Conservation (phyloP, 2,888 invertebrate species). For the Dolichomitus sp. region DNA sequence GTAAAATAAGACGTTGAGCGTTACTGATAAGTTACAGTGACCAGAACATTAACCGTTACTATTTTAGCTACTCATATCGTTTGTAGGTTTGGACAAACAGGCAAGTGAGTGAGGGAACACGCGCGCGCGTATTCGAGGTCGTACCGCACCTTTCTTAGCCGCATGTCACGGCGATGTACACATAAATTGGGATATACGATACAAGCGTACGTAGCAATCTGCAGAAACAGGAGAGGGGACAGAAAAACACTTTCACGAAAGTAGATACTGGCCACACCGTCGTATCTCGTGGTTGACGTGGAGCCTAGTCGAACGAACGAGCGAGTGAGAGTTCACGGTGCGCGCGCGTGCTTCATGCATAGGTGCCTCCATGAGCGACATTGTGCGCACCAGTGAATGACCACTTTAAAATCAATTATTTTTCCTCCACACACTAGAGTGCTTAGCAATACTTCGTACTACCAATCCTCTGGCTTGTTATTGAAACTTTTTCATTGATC, state of each 20-base stretch:
- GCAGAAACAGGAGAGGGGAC: conserved; percentile 1
- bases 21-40: background rate
- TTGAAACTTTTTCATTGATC: background rate
- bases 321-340: conserved; percentile 56
- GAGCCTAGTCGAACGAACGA: conserved; percentile 38
- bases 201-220: conserved; percentile 22
- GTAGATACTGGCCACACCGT: conserved; percentile 38
- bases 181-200: conserved; percentile 41
- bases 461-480: background rate
- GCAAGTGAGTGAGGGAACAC: background rate
- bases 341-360: conserved; percentile 15
- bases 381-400: conserved; percentile 10
- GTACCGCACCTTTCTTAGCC: conserved; percentile 47
- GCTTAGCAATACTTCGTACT: background rate
- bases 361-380: conserved; percentile 18
- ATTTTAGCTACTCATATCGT: background rate
- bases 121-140: conserved; percentile 30
- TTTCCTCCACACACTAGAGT: background rate
- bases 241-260: conserved; percentile 61
- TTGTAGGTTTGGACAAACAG: background rate
- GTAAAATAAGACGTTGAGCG: background rate
- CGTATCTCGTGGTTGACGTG: conserved; percentile 43
- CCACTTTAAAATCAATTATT: background rate
- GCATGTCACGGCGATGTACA: conserved; percentile 38
- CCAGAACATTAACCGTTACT: background rate